A percentile compares a stretch with the other conserved stretches of the same genome.
Evolutionary conservation across 2,797 vertebrate genomes (phyloP).

Genomic region (Cynopterus sphinx): DNA sequence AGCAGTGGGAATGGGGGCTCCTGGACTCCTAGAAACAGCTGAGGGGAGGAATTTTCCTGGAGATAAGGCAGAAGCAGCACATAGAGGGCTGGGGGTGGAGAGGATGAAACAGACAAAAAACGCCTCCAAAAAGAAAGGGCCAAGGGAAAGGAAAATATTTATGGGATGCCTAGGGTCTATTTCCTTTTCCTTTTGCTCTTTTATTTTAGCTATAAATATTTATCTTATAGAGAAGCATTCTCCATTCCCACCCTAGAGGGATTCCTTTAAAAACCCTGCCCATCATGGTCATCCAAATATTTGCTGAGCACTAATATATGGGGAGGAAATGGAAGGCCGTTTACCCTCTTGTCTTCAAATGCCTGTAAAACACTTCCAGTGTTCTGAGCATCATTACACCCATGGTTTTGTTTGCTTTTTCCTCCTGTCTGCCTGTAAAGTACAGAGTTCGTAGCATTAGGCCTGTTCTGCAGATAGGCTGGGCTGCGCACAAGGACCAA

Average conservation of each 20-base stretch:
- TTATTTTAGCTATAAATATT: slow-evolving; percentile 53
- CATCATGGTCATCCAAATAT: background rate
- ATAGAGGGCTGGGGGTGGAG: background rate
- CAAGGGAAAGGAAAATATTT: background rate
- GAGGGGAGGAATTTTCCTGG: background rate
- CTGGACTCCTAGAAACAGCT: background rate
- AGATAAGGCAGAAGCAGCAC: background rate
- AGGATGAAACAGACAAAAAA: background rate
- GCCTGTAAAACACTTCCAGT: background rate
- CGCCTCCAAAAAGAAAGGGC: background rate
- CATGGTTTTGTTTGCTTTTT: background rate
- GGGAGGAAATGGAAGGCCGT: background rate
- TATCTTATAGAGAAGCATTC: slow-evolving; percentile 36
- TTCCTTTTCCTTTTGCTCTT: slow-evolving; percentile 54
- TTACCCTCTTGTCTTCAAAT: slow-evolving; percentile 3
- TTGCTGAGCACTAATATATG: background rate
- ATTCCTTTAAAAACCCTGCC: slow-evolving; percentile 46
- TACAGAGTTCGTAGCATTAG: background rate
- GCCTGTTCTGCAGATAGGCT: background rate
- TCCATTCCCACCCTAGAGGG: background rate
- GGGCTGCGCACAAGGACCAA: background rate
- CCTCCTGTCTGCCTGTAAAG: background rate
- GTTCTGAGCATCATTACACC: background rate
- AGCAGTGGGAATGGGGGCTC: background rate
- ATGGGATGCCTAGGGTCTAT: background rate